These are phyloP conservation scores for Cheilosia impressa DNA, from an alignment of 2,888 invertebrate genomes.

Conservation along the genomic window DNA sequence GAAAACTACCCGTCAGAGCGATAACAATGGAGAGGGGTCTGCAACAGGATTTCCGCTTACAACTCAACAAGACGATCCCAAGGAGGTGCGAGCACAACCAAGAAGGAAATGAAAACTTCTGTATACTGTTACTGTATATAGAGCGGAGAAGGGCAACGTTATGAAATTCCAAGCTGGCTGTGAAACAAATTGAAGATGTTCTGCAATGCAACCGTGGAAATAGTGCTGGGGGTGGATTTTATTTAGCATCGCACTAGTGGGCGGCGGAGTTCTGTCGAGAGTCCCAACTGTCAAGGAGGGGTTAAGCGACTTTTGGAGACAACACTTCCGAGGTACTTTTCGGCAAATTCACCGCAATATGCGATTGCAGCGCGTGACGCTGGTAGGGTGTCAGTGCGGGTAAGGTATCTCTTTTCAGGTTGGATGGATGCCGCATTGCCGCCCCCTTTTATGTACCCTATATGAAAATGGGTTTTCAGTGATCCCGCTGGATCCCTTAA, in stretches of 20 bases:
- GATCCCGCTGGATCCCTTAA: conserved; percentile 57
- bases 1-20: conserved; percentile 54
- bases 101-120: conserved; percentile 8
- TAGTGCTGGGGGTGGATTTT: background rate
- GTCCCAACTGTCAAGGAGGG: conserved; percentile 24
- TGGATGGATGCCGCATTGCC: conserved; percentile 6
- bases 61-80: conserved; percentile 35
- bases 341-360: conserved; percentile 65
- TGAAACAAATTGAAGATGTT: conserved; percentile 71
- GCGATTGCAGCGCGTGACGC: conserved; percentile 36
- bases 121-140: conserved; percentile 20
- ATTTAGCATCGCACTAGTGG: background rate
- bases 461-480: conserved; percentile 10
- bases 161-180: conserved; percentile 67
- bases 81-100: background rate
- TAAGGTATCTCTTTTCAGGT: conserved; percentile 2
- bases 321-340: conserved; percentile 70
- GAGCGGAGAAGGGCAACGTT: conserved; percentile 40
- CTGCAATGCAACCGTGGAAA: conserved; percentile 45
- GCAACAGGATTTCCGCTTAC: conserved; percentile 59
- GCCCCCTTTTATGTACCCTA: conserved; percentile 1
- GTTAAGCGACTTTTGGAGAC: conserved; percentile 66
- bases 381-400: background rate
- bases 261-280: conserved; percentile 9
- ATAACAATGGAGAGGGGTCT: conserved; percentile 49